Evolutionary conservation across 2,113 vertebrate genomes (phyloP).

Genomic region (Hippocampus zosterae): DNA sequence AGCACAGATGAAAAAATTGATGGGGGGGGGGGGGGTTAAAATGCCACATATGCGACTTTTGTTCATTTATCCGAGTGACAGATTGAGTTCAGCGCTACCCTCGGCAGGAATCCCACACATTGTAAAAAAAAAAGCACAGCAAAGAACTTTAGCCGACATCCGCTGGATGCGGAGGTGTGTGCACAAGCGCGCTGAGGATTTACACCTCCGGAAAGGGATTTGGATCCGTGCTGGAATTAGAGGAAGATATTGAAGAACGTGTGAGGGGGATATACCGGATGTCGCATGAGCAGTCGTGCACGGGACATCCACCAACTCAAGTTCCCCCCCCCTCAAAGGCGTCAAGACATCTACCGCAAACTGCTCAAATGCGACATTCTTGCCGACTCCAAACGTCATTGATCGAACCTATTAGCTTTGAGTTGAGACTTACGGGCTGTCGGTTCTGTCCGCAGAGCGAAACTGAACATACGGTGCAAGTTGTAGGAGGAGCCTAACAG

Average conservation of each 20-base stretch:
- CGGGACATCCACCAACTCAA: no score
- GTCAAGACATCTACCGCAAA: no score
- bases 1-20: slow-evolving; percentile 23
- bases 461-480: slow-evolving; percentile 83
- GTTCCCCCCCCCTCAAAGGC: no score
- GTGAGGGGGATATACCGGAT: background rate
- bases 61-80: slow-evolving; percentile 56
- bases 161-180: slow-evolving; percentile 10
- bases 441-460: slow-evolving; percentile 73
- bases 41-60: slow-evolving; percentile 20
- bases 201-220: slow-evolving; percentile 45
- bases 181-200: slow-evolving; percentile 37
- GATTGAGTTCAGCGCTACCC: slow-evolving; percentile 63
- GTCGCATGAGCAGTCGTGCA: slow-evolving; percentile 3
- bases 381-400: no score
- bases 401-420: background rate
- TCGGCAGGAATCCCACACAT: slow-evolving; percentile 58
- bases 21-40: slow-evolving; percentile 18
- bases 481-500: slow-evolving; percentile 85
- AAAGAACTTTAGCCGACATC: slow-evolving; percentile 51
- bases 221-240: slow-evolving; percentile 39
- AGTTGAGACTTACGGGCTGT: slow-evolving; percentile 81
- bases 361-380: no score
- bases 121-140: slow-evolving; percentile 16
- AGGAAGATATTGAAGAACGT: slow-evolving; percentile 17